Percentiles rank a stretch among this genome's conserved stretches.
These are phyloP conservation scores for Hippolais icterina DNA, from an alignment of 2,113 vertebrate species.

Conservation along the genomic window DNA sequence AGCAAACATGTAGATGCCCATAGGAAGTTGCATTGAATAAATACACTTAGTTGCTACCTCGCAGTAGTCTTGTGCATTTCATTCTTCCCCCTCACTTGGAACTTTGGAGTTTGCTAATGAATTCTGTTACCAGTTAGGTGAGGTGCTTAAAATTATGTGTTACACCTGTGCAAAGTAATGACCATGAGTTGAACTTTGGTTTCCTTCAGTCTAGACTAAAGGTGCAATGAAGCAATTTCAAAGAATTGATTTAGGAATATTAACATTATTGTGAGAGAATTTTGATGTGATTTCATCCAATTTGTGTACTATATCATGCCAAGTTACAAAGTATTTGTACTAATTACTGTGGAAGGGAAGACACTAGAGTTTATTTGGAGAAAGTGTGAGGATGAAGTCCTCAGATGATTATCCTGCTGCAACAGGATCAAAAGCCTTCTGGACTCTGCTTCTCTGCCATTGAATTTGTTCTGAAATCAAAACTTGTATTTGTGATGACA, in stretches of 20 bases:
- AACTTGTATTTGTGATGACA: not conserved
- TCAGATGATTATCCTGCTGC: not conserved
- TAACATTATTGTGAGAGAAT: not conserved
- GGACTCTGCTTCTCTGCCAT: not conserved
- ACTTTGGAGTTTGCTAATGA: fast-evolving
- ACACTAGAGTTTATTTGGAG: not conserved
- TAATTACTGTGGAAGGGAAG: not conserved
- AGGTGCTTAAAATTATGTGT: not conserved
- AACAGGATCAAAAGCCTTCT: not conserved
- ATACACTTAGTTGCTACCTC: not conserved
- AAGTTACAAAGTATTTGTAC: not conserved
- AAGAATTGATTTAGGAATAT: not conserved
- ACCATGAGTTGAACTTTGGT: not conserved
- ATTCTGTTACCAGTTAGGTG: not conserved
- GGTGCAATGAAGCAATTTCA: not conserved
- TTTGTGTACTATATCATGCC: not conserved
- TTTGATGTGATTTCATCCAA: not conserved
- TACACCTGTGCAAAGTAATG: not conserved
- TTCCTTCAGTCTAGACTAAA: not conserved
- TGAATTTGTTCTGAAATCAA: not conserved
- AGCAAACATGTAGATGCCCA: not conserved
- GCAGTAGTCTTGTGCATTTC: not conserved
- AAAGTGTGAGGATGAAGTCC: not conserved
- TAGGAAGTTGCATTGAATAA: not conserved
- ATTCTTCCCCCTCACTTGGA: not conserved